phyloP scores from a whole-genome alignment of 1,140 invertebrate genomes.

The Drosophila grimshawi region DNA sequence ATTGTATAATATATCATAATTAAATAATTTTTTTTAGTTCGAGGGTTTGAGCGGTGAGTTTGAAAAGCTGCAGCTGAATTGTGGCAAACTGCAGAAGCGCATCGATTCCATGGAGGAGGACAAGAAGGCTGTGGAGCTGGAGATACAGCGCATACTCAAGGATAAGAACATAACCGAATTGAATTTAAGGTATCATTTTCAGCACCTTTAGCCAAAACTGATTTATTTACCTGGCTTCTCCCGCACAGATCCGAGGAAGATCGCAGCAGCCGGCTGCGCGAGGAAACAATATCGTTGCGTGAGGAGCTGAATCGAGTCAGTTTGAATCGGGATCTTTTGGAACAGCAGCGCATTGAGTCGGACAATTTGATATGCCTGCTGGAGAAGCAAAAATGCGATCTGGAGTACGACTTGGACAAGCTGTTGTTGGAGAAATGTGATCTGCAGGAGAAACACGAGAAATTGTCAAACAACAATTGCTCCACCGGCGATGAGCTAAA shows the following conservation, averaged over 20 bases:
- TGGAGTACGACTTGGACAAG: conserved; percentile 91
- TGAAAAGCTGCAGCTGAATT: conserved; percentile 90
- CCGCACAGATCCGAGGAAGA: conserved; percentile 89
- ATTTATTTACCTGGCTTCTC: background rate
- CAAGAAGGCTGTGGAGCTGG: conserved; percentile 89
- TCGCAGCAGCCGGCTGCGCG: conserved; percentile 89
- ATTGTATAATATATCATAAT: background rate
- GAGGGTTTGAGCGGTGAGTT: conserved; percentile 90
- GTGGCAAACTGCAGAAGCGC: conserved; percentile 89
- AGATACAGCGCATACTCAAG: conserved; percentile 89
- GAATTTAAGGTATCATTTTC: conserved; percentile 78
- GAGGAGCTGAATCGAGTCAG: conserved; percentile 91
- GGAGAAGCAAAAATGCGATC: conserved; percentile 91
- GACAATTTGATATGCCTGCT: conserved; percentile 89
- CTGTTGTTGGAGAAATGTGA: conserved; percentile 89
- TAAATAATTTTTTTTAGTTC: conserved; percentile 85
- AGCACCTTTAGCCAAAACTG: background rate
- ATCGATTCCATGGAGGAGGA: conserved; percentile 90
- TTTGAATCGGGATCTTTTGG: conserved; percentile 89
- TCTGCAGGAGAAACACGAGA: conserved; percentile 90
- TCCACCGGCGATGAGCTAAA: conserved; percentile 90
- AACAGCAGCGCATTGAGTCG: conserved; percentile 91
- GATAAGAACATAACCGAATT: conserved; percentile 88
- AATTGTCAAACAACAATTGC: conserved; percentile 88
- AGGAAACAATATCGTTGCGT: conserved; percentile 89